Base-by-base conservation (phyloP, 2,888 invertebrate genomes). In the Cerceris rybyensis region DNA sequence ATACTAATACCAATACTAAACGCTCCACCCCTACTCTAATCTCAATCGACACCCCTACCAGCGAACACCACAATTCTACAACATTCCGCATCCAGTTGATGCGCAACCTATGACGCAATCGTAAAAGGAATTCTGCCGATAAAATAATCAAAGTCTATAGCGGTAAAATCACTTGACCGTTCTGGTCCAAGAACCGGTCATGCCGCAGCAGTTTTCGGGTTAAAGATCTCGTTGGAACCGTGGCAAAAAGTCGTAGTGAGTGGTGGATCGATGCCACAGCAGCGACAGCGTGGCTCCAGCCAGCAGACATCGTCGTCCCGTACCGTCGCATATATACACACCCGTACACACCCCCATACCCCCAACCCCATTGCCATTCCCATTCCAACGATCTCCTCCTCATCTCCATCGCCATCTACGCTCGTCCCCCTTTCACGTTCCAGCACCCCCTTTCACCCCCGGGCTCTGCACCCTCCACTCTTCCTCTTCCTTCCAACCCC, bases 251-350 rank as follows among this genome's bases (percentile, higher is more conserved):
- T 88, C 84, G 78, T 84, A 79, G 79, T 78, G 86, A 89, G 88
- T 80, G 78, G 89, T 89, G 90, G 87, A 85, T 83, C 87, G 85
- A 86, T 86, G 83, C 84, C 86, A 84, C 85, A 83, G 86, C 85
- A 87, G 90, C 90, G 91, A 91, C 91, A 90, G 85, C 86, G 89
- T 88, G 91, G 90, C 91, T 91, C 90, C 91, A 89, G 89, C 80
- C 75, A 64, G 76, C 84, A 84, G 82, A 86, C 84, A 73, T 80
- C 80, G 80, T 73, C 75, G 69, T 79, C 73, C 60, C 75, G 69
- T 63, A 69, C 70, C 61, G 54, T 54, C 61, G 61, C 74, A 11
- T 72, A 63, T 60, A 73, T 61, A 81, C 59, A 81, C 66, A 78
- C 11, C 61, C 59, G 63, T 74, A 80, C 72, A 63, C 76, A 69